These are phyloP conservation scores for Delia radicum DNA, from an alignment of 1,140 invertebrate genomes.

Conservation along the genomic window DNA sequence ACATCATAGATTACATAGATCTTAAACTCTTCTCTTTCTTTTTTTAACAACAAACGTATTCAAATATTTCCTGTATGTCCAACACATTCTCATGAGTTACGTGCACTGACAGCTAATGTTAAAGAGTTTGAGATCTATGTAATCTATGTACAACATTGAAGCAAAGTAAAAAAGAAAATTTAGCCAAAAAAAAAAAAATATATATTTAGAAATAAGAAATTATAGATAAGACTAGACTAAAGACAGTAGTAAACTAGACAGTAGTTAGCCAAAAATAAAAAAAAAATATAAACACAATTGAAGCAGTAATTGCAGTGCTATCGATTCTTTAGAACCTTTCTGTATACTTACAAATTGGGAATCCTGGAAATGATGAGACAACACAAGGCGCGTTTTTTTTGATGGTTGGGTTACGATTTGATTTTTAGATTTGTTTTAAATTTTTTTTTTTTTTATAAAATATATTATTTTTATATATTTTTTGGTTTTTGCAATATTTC, in stretches of 20 bases:
- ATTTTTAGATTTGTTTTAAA: background rate
- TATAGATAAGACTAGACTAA: background rate
- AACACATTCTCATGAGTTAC: too few species aligned
- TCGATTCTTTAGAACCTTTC: conserved; percentile 29
- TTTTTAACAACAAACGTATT: too few species aligned
- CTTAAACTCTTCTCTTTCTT: too few species aligned
- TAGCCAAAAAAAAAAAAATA: background rate
- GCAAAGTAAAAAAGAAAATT: too few species aligned
- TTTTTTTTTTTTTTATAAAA: background rate
- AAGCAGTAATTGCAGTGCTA: conserved; percentile 21
- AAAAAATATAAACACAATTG: background rate
- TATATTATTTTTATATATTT: background rate
- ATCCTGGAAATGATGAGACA: conserved; percentile 37
- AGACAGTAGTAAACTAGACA: background rate
- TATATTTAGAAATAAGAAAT: background rate
- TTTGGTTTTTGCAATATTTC: background rate
- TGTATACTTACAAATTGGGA: conserved; percentile 53
- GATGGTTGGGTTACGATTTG: background rate
- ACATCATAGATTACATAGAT: too few species aligned
- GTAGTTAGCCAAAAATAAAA: background rate
- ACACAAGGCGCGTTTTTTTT: background rate
- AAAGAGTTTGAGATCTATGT: too few species aligned
- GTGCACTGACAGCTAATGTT: too few species aligned
- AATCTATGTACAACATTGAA: too few species aligned
- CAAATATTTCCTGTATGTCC: too few species aligned